Percentiles rank a stretch among this genome's conserved stretches.
phyloP scores from a whole-genome alignment of 1,140 invertebrate genomes.

The Gryon sp. region DNA sequence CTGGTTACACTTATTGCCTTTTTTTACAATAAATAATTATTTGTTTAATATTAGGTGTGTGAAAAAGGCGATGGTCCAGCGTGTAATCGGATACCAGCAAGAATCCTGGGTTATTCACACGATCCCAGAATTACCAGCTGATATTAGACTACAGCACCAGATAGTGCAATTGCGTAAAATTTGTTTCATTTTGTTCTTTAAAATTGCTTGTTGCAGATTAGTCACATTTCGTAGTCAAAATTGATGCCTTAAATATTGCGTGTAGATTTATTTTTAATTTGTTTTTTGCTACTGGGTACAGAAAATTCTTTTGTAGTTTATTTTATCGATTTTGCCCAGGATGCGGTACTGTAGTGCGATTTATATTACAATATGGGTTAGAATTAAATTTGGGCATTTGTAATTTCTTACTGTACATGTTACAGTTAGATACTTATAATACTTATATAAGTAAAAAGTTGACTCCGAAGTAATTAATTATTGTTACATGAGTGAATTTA shows the following conservation, averaged over 20 bases:
- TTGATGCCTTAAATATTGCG: conserved; percentile 62
- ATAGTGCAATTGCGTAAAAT: conserved; percentile 69
- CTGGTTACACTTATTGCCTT: conserved; percentile 26
- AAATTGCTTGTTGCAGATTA: conserved; percentile 71
- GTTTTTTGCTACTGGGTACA: too few relatives aligned
- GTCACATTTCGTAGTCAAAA: conserved; percentile 73
- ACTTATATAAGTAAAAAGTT: too few relatives aligned
- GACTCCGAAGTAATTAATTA: too few relatives aligned
- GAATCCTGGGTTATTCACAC: conserved; percentile 85
- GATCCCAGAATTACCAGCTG: conserved; percentile 97
- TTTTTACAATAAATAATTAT: conserved; percentile 14
- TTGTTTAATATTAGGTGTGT: conserved; percentile 71
- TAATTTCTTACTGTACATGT: too few relatives aligned
- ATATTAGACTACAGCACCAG: conserved; percentile 89
- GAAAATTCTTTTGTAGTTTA: too few relatives aligned
- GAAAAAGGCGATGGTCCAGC: conserved; percentile 77
- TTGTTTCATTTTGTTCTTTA: conserved; percentile 35
- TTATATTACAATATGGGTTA: too few relatives aligned
- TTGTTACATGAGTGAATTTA: too few relatives aligned
- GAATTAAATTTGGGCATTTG: too few relatives aligned
- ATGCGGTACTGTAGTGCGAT: too few relatives aligned
- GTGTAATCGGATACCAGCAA: conserved; percentile 87
- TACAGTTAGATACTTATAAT: too few relatives aligned
- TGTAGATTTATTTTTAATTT: conserved; percentile 50
- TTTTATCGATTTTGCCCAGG: conserved; percentile 15